Percentiles rank a stretch among this genome's conserved stretches.
These are phyloP conservation scores for Sinopyrophorus schimmeli DNA, from an alignment of 2,888 invertebrate genomes.

Conservation along the genomic window DNA sequence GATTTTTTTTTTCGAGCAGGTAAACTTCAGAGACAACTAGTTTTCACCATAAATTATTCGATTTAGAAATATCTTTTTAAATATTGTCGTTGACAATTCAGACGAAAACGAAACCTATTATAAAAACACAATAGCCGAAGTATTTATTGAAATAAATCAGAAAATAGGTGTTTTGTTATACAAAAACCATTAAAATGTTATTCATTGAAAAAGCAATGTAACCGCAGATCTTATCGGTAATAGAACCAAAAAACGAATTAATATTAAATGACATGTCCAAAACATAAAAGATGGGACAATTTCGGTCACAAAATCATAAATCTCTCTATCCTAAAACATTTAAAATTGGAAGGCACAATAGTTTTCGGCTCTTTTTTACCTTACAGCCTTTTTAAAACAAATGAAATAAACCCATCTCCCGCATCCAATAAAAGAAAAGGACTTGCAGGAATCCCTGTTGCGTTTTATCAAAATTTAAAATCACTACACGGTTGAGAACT, in stretches of 20 bases:
- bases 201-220: slow-evolving; percentile 15
- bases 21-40: no score
- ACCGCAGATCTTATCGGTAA: slow-evolving; percentile 31
- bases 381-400: slow-evolving; percentile 26
- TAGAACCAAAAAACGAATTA: slow-evolving; percentile 40
- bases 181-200: slow-evolving; percentile 17
- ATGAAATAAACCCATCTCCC: slow-evolving; percentile 24
- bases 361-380: slow-evolving; percentile 13
- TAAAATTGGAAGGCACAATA: slow-evolving; percentile 26
- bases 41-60: no score
- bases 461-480: slow-evolving; percentile 43
- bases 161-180: slow-evolving; percentile 6
- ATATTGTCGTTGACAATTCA: no score
- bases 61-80: no score
- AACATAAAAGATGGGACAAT: slow-evolving; percentile 48
- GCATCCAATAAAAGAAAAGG: slow-evolving; percentile 19
- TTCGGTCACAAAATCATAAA: slow-evolving; percentile 42
- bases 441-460: slow-evolving; percentile 38
- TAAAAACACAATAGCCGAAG: background rate
- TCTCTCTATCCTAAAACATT: slow-evolving; percentile 36
- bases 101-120: no score
- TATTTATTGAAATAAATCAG: slow-evolving; percentile 4
- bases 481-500: slow-evolving; percentile 46
- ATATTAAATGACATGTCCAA: slow-evolving; percentile 43
- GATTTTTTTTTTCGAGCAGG: no score